phyloP scores from a whole-genome alignment of 2,888 invertebrate genomes.

The Hydraecia micacea region DNA sequence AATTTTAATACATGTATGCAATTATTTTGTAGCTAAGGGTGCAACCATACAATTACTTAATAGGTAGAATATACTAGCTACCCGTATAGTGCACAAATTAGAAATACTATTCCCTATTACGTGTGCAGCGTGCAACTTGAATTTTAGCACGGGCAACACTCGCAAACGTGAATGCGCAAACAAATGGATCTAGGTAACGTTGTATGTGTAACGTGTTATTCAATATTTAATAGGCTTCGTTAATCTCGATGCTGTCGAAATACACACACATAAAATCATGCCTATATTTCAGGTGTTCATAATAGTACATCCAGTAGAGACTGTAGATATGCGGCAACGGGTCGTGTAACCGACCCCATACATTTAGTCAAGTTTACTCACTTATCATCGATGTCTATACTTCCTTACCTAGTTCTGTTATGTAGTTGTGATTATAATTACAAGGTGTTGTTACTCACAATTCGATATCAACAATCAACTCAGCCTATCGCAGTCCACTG shows the following conservation, averaged over 20 bases:
- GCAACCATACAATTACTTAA: slow-evolving; percentile 9
- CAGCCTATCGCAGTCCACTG: too few relatives aligned
- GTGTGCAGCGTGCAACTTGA: not conserved
- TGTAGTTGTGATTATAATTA: not conserved
- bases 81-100: not conserved
- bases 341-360: not conserved
- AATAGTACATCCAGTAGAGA: not conserved
- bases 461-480: not conserved
- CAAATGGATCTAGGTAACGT: not conserved
- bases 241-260: not conserved
- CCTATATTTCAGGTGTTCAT: not conserved
- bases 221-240: not conserved
- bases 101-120: slow-evolving; percentile 1
- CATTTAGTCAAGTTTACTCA: not conserved
- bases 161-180: not conserved
- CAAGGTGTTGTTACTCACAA: not conserved
- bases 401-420: not conserved
- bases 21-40: slow-evolving; percentile 24
- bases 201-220: not conserved
- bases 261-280: not conserved
- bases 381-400: too few relatives aligned
- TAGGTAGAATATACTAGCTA: not conserved
- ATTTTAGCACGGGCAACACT: slow-evolving; percentile 4
- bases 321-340: too few relatives aligned
- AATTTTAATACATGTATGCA: slow-evolving; percentile 38